These are phyloP conservation scores for Danio jaintianensis DNA, from an alignment of 2,797 vertebrate species.

Conservation along the genomic window DNA sequence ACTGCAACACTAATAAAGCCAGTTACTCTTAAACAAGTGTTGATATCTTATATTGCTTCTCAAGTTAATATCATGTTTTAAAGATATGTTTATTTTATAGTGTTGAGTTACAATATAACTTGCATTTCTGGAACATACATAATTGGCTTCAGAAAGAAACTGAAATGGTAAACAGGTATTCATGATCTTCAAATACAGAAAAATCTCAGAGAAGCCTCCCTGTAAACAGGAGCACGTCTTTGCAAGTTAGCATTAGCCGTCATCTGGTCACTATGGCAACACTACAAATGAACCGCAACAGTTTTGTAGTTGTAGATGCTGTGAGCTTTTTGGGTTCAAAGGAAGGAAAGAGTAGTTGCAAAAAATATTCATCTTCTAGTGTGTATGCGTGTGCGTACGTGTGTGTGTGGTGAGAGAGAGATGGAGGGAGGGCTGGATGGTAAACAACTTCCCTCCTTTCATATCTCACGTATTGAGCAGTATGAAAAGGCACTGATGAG, in stretches of 20 bases:
- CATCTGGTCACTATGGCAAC: slow-evolving; percentile 55
- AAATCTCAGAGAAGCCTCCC: slow-evolving; percentile 12
- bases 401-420: background rate
- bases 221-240: slow-evolving; percentile 24
- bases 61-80: background rate
- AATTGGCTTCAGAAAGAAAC: background rate
- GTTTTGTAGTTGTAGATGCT: slow-evolving; percentile 39
- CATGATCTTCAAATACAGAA: slow-evolving; percentile 12
- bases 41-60: background rate
- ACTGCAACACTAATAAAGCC: background rate
- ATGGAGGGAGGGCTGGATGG: background rate
- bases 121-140: slow-evolving; percentile 7
- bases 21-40: background rate
- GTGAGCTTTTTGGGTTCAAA: slow-evolving; percentile 47
- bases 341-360: slow-evolving; percentile 17
- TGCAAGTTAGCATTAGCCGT: slow-evolving; percentile 45
- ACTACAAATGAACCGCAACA: slow-evolving; percentile 34
- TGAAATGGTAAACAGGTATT: slow-evolving; percentile 7
- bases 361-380: slow-evolving; percentile 5
- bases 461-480: slow-evolving; percentile 43
- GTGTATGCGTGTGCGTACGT: slow-evolving; percentile 2
- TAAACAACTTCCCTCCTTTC: slow-evolving; percentile 46
- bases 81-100: background rate
- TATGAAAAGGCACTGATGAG: slow-evolving; percentile 56
- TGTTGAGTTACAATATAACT: background rate